phyloP scores from a whole-genome alignment of 2,113 vertebrate species.

The Symphodus melops region DNA sequence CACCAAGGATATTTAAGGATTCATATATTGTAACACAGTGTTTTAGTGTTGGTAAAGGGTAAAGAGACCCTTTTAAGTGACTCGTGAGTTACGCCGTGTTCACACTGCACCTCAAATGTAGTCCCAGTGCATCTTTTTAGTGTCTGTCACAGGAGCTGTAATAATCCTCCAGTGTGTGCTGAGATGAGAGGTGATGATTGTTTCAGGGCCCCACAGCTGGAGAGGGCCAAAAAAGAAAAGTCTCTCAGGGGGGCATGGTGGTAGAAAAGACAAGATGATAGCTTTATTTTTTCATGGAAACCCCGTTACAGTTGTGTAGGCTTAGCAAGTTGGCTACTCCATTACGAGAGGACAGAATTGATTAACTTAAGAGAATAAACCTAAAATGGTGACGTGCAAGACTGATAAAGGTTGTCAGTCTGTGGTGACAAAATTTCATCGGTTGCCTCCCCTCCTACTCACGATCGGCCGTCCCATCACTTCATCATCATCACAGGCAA shows the following conservation, averaged over 20 bases:
- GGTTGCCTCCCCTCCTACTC: too few species aligned
- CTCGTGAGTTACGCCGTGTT: conserved; percentile 8
- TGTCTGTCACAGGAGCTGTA: conserved; percentile 26
- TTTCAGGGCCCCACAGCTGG: conserved; percentile 23
- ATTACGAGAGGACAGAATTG: too few species aligned
- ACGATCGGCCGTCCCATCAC: too few species aligned
- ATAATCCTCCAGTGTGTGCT: conserved; percentile 22
- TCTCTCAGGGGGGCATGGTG: neutral
- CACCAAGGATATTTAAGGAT: conserved; percentile 89
- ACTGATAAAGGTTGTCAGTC: too few species aligned
- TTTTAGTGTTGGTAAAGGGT: conserved; percentile 26
- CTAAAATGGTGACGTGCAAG: too few species aligned
- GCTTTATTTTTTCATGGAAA: conserved; percentile 4
- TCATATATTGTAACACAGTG: conserved; percentile 85
- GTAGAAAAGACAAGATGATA: neutral
- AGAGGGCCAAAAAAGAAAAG: neutral
- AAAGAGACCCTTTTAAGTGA: conserved; percentile 12
- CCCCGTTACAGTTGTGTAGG: neutral
- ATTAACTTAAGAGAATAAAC: too few species aligned
- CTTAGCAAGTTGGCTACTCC: too few species aligned
- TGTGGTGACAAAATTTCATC: too few species aligned
- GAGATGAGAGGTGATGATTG: conserved; percentile 47
- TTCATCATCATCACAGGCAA: too few species aligned
- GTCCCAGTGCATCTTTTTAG: conserved; percentile 23
- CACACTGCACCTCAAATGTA: conserved; percentile 27